These are phyloP conservation scores for Lordiphosa andalusiaca DNA, from an alignment of 2,888 invertebrate genomes.

Conservation along the genomic window DNA sequence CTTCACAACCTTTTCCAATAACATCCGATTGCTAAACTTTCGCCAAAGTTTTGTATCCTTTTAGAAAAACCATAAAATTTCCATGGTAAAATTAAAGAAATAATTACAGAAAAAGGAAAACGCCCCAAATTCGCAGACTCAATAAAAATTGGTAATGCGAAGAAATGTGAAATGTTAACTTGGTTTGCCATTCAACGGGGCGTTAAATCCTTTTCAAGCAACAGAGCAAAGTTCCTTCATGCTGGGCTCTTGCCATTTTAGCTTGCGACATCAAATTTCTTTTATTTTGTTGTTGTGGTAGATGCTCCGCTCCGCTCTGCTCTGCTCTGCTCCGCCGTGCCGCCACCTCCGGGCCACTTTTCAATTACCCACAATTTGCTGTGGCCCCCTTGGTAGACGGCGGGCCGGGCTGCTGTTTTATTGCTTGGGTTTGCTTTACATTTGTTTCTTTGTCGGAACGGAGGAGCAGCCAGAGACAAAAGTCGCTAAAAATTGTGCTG, in stretches of 20 bases:
- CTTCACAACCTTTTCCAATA: too few species aligned
- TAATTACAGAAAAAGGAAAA: too few species aligned
- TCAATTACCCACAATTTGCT: constrained; percentile 37
- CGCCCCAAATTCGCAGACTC: background rate
- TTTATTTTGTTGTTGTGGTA: background rate
- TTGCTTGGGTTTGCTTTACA: constrained; percentile 29
- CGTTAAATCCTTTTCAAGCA: constrained; percentile 52
- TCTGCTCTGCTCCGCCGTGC: too few species aligned
- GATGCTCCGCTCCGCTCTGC: background rate
- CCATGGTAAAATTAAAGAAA: too few species aligned
- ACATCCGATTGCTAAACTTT: too few species aligned
- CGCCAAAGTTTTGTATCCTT: too few species aligned
- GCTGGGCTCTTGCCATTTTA: background rate
- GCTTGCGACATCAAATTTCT: background rate
- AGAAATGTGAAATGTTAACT: constrained; percentile 64
- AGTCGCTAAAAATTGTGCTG: constrained; percentile 38
- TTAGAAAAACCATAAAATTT: too few species aligned
- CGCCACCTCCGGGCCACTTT: background rate
- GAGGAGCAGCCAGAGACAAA: constrained; percentile 13
- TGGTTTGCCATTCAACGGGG: constrained; percentile 58
- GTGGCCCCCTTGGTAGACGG: background rate
- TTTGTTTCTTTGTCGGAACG: constrained; percentile 38
- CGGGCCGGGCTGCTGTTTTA: constrained; percentile 45
- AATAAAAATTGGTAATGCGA: constrained; percentile 35
- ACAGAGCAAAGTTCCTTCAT: background rate